Evolutionary conservation across 35 echinoderm and acorn worm species (phyloP).

Genomic region (Nesometra sesokonis): DNA sequence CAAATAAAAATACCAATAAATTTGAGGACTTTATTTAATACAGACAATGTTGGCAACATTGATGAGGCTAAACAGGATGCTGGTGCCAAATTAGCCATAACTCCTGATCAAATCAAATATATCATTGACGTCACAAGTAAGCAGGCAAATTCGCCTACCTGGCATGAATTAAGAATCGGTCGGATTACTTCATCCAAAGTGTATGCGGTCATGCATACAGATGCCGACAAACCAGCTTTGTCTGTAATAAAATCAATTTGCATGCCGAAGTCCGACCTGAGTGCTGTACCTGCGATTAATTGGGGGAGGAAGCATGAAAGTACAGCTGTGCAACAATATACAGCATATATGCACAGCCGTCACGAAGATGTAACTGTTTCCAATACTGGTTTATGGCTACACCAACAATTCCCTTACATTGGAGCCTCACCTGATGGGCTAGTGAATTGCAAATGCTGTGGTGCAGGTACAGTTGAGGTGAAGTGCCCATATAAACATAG

Average conservation of each 20-base stretch:
- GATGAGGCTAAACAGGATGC: neutral
- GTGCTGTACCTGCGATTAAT: neutral
- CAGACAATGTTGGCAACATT: neutral
- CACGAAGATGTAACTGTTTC: neutral
- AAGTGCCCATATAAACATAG: neutral
- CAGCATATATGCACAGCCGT: neutral
- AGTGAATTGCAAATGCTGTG: constrained; percentile 1
- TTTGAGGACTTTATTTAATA: neutral
- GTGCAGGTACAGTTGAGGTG: neutral
- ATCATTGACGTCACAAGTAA: neutral
- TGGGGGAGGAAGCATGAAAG: constrained; percentile 2
- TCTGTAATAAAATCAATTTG: constrained; percentile 17
- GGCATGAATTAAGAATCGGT: constrained; percentile 4
- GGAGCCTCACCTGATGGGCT: constrained; percentile 19
- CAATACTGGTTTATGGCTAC: constrained; percentile 13
- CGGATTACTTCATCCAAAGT: neutral
- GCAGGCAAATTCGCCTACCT: neutral
- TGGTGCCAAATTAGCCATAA: neutral
- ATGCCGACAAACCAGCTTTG: constrained; percentile 2
- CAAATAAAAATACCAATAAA: neutral
- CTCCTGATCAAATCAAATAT: neutral
- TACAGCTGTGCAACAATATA: neutral
- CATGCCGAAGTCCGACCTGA: neutral
- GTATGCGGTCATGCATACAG: neutral
- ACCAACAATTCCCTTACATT: neutral